A percentile compares a stretch with the other conserved stretches of the same genome.
Conservation (phyloP, 2,113 vertebrate genomes). For the Aptenodytes patagonicus region DNA sequence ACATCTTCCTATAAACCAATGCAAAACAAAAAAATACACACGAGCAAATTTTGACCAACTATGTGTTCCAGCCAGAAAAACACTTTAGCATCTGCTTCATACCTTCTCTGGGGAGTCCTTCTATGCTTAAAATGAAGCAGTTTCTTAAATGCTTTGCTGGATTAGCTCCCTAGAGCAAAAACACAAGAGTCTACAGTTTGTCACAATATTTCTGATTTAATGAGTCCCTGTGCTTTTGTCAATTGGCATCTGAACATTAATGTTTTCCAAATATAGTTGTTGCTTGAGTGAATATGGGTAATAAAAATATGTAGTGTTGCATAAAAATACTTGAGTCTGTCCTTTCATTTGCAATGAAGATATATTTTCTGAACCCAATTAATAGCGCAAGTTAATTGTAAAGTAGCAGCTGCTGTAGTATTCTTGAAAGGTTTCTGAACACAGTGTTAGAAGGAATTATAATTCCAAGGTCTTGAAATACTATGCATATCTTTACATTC, state of each 20-base stretch:
- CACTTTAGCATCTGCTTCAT: constrained; percentile 38
- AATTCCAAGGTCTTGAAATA: constrained; percentile 28
- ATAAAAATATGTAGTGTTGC: constrained; percentile 9
- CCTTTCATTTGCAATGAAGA: neutral
- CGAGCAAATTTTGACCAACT: constrained; percentile 38
- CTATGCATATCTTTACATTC: neutral
- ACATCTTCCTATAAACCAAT: neutral
- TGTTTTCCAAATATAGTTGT: constrained; percentile 1
- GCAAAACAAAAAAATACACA: neutral
- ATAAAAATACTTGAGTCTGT: neutral
- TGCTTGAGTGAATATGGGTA: constrained; percentile 3
- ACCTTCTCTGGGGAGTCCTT: constrained; percentile 17
- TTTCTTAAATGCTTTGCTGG: constrained; percentile 49
- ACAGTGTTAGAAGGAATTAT: neutral
- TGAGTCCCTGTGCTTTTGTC: constrained; percentile 46
- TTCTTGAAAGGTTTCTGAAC: neutral
- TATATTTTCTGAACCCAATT: neutral
- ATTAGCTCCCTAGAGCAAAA: constrained; percentile 31
- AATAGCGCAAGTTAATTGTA: neutral
- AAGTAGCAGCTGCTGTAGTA: neutral
- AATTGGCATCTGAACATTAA: constrained; percentile 37
- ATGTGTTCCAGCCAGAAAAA: neutral
- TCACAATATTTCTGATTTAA: constrained; percentile 57
- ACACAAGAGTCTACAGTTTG: neutral
- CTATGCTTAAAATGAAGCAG: constrained; percentile 52